Evolutionary conservation across 2,888 invertebrate species (phyloP).

Genomic region (Acanthoscelides obtectus): DNA sequence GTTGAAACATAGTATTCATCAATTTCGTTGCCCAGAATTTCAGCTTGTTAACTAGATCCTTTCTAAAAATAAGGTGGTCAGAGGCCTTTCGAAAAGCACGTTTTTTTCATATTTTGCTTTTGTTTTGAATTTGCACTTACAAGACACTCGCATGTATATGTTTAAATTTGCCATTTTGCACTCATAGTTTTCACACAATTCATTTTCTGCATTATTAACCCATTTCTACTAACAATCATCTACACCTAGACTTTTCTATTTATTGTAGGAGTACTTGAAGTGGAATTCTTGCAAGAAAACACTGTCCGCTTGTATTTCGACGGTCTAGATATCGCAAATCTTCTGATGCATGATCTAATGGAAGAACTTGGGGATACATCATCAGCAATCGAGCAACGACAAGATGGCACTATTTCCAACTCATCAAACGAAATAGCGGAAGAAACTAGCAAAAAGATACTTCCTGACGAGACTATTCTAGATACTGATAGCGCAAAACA

Average conservation of each 20-base stretch:
- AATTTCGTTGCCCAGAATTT: no score
- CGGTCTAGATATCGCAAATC: slow-evolving; percentile 30
- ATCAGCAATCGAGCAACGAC: not conserved
- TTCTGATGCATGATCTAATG: not conserved
- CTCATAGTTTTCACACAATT: no score
- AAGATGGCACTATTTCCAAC: not conserved
- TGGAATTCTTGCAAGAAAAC: slow-evolving; percentile 34
- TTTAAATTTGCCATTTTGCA: no score
- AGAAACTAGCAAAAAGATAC: not conserved
- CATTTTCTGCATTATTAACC: not conserved
- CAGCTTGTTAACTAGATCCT: no score
- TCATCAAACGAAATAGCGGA: not conserved
- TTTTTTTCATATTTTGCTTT: no score
- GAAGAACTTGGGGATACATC: not conserved
- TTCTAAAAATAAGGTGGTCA: no score
- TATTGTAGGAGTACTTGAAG: slow-evolving; percentile 29
- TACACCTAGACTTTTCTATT: slow-evolving; percentile 3
- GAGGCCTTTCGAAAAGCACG: no score
- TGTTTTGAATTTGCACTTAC: no score
- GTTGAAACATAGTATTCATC: no score
- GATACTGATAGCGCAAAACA: no score
- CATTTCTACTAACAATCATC: not conserved
- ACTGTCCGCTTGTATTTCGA: slow-evolving; percentile 35
- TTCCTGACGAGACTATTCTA: no score
- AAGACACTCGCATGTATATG: no score